phyloP scores from a whole-genome alignment of 2,797 vertebrate species.

The Coregonus sp. region DNA sequence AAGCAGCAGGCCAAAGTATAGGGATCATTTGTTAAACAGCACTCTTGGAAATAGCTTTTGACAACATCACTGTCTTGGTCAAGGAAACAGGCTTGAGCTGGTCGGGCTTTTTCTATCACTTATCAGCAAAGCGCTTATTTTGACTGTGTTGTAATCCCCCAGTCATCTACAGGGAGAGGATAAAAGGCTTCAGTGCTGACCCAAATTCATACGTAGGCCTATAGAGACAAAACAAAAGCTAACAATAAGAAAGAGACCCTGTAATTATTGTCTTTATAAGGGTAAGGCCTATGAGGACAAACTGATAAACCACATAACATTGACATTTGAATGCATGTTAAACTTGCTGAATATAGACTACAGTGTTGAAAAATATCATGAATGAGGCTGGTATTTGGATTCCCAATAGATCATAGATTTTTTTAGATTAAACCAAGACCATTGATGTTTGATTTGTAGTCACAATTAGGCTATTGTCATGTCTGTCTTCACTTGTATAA shows the following conservation, averaged over 20 bases:
- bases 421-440: not conserved
- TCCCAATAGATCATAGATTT: not conserved
- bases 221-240: slow-evolving; percentile 62
- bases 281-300: not conserved
- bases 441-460: not conserved
- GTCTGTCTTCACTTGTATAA: not conserved
- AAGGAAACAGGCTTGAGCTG: slow-evolving; percentile 38
- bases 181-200: slow-evolving; percentile 64
- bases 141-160: slow-evolving; percentile 66
- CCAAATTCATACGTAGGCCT: slow-evolving; percentile 63
- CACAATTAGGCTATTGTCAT: not conserved
- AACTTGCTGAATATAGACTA: not conserved
- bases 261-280: slow-evolving; percentile 49
- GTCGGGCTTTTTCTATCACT: slow-evolving; percentile 47
- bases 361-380: not conserved
- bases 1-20: not conserved
- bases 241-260: slow-evolving; percentile 36
- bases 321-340: not conserved
- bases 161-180: slow-evolving; percentile 59
- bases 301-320: not conserved
- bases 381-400: not conserved
- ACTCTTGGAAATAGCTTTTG: slow-evolving; percentile 35
- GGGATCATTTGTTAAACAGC: slow-evolving; percentile 31
- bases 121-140: slow-evolving; percentile 66
- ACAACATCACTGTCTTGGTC: not conserved